phyloP scores from a whole-genome alignment of 2,888 invertebrate genomes.

The Carcina quercana region DNA sequence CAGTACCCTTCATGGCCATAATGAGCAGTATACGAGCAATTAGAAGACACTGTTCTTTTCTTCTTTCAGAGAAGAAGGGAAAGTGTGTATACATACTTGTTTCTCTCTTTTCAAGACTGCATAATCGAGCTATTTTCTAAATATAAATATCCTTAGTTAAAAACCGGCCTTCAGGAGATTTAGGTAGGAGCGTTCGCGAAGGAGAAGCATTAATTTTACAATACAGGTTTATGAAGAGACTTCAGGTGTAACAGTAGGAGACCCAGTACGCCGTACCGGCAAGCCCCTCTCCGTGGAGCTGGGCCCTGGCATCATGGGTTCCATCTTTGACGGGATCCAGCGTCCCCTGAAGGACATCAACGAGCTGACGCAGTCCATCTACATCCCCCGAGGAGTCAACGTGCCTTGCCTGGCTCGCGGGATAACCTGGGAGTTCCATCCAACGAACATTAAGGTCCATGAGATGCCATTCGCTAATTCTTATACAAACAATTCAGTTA shows the following conservation, averaged over 20 bases:
- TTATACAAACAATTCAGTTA: slow-evolving; percentile 1
- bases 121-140: too few relatives aligned
- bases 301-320: slow-evolving; percentile 99
- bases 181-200: too few relatives aligned
- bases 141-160: too few relatives aligned
- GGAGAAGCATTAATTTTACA: too few relatives aligned
- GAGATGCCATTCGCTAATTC: too few relatives aligned
- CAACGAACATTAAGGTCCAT: slow-evolving; percentile 84
- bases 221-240: slow-evolving; percentile 91
- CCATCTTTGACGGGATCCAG: slow-evolving; percentile 99
- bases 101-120: too few relatives aligned
- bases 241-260: slow-evolving; percentile 99
- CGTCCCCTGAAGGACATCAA: slow-evolving; percentile 97
- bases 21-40: too few relatives aligned
- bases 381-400: slow-evolving; percentile 99
- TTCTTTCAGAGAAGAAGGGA: too few relatives aligned
- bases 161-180: too few relatives aligned
- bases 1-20: too few relatives aligned
- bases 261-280: slow-evolving; percentile 98
- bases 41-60: too few relatives aligned
- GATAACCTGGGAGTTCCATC: slow-evolving; percentile 93
- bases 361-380: slow-evolving; percentile 95
- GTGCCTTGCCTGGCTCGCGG: slow-evolving; percentile 91
- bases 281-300: slow-evolving; percentile 99
- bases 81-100: too few relatives aligned